These are phyloP conservation scores for Merluccius polli DNA, from an alignment of 2,797 vertebrate genomes.

Conservation along the genomic window DNA sequence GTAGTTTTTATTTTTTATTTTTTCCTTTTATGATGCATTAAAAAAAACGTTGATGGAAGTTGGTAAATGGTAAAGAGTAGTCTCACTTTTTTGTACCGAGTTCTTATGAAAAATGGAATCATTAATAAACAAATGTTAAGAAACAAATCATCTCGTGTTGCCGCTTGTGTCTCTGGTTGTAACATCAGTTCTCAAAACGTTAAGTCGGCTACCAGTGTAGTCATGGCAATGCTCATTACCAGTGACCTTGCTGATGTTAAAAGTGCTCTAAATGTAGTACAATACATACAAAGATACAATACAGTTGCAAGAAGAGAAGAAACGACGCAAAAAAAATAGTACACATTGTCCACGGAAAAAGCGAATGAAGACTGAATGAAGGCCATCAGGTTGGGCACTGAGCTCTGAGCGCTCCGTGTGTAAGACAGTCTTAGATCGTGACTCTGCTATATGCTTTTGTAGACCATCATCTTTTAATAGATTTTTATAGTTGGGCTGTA, in stretches of 20 bases:
- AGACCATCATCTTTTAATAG: no score
- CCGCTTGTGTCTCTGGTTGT: neutral
- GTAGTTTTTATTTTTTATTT: slow-evolving; percentile 86
- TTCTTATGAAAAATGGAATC: slow-evolving; percentile 74
- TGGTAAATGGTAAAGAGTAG: slow-evolving; percentile 69
- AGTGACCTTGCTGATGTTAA: neutral
- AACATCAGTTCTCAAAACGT: neutral
- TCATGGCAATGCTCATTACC: neutral
- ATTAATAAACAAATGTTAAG: slow-evolving; percentile 69
- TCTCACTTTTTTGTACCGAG: slow-evolving; percentile 78
- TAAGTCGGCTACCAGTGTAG: neutral
- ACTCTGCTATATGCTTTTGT: no score
- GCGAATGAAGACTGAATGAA: no score
- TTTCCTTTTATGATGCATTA: slow-evolving; percentile 83
- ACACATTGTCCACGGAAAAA: neutral
- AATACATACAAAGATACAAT: neutral
- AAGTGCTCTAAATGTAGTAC: no score
- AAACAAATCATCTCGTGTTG: slow-evolving; percentile 25
- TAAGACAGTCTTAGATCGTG: no score
- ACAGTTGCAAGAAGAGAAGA: neutral
- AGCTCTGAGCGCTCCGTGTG: no score
- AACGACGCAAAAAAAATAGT: neutral
- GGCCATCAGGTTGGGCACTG: no score
- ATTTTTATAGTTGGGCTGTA: no score
- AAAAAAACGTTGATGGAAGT: slow-evolving; percentile 61